These are phyloP conservation scores for Datnioides undecimradiatus DNA, from an alignment of 2,113 vertebrate species.

Conservation along the genomic window DNA sequence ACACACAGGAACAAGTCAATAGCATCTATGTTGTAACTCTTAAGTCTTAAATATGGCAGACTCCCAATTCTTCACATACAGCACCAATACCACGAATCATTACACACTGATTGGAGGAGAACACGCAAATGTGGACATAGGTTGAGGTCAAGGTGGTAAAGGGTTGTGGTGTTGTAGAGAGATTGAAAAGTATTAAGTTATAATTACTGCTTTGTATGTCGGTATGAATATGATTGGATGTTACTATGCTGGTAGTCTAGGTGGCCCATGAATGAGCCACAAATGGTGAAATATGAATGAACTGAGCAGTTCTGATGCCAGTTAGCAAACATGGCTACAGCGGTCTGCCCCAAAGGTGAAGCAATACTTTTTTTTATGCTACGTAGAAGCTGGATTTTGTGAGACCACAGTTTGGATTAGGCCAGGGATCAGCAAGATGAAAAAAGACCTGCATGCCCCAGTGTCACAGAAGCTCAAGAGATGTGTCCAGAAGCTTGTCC, in stretches of 20 bases:
- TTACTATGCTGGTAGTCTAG: no score
- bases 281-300: no score
- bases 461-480: constrained; percentile 9
- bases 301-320: background rate
- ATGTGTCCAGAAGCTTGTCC: constrained; percentile 51
- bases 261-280: background rate
- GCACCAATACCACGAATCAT: no score
- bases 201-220: background rate
- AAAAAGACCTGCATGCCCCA: constrained; percentile 22
- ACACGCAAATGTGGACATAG: no score
- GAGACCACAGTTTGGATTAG: constrained; percentile 3
- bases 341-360: background rate
- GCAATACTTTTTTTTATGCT: constrained; percentile 2
- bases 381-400: background rate
- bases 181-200: background rate
- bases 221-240: background rate
- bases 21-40: background rate
- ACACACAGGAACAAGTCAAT: no score
- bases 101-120: no score
- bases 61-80: background rate
- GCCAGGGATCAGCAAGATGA: constrained; percentile 14
- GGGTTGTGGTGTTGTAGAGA: background rate
- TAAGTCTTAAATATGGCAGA: background rate
- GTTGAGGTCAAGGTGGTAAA: no score
- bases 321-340: background rate